These are phyloP conservation scores for Dolomedes plantarius DNA, from an alignment of 2,888 invertebrate genomes.

Conservation along the genomic window DNA sequence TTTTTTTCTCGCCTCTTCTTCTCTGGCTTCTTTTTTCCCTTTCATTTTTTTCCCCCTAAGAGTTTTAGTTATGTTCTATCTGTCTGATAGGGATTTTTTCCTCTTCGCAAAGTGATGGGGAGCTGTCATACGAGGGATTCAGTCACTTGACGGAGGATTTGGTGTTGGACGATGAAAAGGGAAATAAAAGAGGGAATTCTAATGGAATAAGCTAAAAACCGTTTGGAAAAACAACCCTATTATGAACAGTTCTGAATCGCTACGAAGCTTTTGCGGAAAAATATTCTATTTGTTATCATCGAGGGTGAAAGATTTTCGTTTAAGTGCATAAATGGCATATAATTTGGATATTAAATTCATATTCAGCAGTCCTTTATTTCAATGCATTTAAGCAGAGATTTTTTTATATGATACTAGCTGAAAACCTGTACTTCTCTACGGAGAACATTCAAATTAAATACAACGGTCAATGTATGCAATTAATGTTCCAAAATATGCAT, in stretches of 20 bases:
- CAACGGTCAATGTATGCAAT: no score
- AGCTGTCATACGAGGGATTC: conserved; percentile 65
- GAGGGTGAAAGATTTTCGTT: no score
- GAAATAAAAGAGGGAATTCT: conserved; percentile 9
- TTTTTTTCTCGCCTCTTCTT: background rate
- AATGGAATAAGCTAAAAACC: background rate
- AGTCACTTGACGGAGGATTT: conserved; percentile 59
- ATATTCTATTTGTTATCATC: no score
- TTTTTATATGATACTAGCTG: no score
- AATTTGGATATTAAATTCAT: no score
- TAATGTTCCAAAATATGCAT: no score
- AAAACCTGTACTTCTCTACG: no score
- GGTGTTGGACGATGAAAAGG: conserved; percentile 29
- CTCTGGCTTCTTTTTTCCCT: background rate
- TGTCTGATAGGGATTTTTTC: conserved; percentile 34
- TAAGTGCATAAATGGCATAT: no score
- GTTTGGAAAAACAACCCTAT: background rate
- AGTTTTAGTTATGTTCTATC: conserved; percentile 8
- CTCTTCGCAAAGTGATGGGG: conserved; percentile 40
- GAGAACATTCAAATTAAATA: no score
- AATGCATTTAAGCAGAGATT: no score
- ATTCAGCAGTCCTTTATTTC: no score
- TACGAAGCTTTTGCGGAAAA: no score
- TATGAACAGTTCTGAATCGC: background rate
- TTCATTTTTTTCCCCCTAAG: conserved; percentile 3